Evolutionary conservation across 23 tunicate species (phyloP).

Genomic region (Styela plicata): DNA sequence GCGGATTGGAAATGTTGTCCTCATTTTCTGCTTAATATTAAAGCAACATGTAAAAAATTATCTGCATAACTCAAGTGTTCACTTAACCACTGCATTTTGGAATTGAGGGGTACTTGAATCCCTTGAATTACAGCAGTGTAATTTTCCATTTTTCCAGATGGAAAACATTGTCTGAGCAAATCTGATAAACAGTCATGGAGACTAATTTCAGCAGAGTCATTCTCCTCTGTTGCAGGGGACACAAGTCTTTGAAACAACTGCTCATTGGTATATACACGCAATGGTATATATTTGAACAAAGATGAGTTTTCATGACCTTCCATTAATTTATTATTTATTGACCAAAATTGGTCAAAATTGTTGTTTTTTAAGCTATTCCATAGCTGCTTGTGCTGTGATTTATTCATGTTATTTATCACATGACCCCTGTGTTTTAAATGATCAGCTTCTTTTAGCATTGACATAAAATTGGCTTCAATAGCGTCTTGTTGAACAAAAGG

Average conservation of each 20-base stretch:
- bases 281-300: conserved; percentile 57
- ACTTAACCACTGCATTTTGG: conserved; percentile 80
- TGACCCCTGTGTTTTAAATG: conserved; percentile 82
- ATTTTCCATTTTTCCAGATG: not conserved
- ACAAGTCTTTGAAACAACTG: conserved; percentile 45
- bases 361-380: conserved; percentile 83
- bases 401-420: conserved; percentile 50
- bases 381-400: conserved; percentile 67
- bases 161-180: conserved; percentile 11
- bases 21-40: too few relatives aligned
- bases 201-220: conserved; percentile 11
- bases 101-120: conserved; percentile 35
- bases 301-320: conserved; percentile 36
- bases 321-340: conserved; percentile 76
- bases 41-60: conserved; percentile 72
- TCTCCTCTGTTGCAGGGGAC: conserved; percentile 5
- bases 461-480: conserved; percentile 59
- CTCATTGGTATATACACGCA: conserved; percentile 52
- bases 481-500: conserved; percentile 48
- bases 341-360: conserved; percentile 84
- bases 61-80: conserved; percentile 78
- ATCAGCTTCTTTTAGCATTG: conserved; percentile 84
- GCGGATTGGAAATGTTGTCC: too few relatives aligned
- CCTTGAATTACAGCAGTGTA: conserved; percentile 41
- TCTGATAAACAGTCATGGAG: conserved; percentile 30